A percentile compares a stretch with the other conserved stretches of the same genome.
Evolutionary conservation across 1,140 invertebrate species (phyloP).

Genomic region (Heliconius hewitsoni): DNA sequence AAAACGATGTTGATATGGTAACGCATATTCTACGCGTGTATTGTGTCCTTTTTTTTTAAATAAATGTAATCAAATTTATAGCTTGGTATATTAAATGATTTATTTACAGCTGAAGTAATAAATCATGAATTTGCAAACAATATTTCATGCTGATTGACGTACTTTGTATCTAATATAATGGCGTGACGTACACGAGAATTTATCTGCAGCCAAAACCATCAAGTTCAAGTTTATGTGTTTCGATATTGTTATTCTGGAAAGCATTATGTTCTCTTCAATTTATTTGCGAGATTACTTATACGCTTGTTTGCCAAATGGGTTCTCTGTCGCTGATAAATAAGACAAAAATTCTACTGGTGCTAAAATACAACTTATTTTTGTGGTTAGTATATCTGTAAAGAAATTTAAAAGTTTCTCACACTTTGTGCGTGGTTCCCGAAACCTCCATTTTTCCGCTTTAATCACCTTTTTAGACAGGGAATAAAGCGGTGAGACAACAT

Average conservation of each 20-base stretch:
- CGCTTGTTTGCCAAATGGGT: slow-evolving; percentile 30
- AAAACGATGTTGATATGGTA: no score
- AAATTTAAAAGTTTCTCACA: not conserved
- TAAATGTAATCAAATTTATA: not conserved
- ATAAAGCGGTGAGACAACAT: no score
- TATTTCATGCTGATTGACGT: slow-evolving; percentile 25
- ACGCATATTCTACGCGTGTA: no score
- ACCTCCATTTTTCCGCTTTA: not conserved
- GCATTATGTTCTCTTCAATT: slow-evolving; percentile 27
- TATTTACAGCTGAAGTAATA: not conserved
- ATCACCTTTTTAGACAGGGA: not conserved
- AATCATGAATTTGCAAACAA: slow-evolving; percentile 8
- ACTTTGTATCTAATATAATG: slow-evolving; percentile 16
- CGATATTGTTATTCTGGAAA: slow-evolving; percentile 25
- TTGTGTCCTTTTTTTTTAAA: no score
- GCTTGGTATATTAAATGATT: not conserved
- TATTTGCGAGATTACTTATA: slow-evolving; percentile 29
- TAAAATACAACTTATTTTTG: not conserved
- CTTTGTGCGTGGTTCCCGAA: no score
- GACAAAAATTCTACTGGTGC: not conserved
- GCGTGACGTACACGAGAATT: slow-evolving; percentile 15
- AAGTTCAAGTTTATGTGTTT: slow-evolving; percentile 54
- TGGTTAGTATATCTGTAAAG: no score
- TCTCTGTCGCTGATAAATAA: slow-evolving; percentile 12
- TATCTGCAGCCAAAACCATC: slow-evolving; percentile 55